Conservation (phyloP, 2,797 vertebrate species). For the Chelmon rostratus region DNA sequence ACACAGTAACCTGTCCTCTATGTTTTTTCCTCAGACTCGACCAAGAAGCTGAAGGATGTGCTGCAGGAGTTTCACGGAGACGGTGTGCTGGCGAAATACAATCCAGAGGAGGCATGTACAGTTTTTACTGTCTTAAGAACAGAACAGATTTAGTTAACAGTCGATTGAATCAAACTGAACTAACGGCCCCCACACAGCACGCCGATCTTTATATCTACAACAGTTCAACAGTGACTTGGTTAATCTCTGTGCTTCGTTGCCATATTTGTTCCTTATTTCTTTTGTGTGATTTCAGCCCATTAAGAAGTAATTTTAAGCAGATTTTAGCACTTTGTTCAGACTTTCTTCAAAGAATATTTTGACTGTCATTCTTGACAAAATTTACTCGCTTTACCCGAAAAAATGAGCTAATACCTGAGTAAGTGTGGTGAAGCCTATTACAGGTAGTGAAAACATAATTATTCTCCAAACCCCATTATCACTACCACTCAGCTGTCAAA, state of each 20-base stretch:
- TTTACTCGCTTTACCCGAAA: too few relatives aligned
- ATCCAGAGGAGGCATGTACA: slow-evolving; percentile 94
- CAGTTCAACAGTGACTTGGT: not conserved
- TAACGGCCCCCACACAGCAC: not conserved
- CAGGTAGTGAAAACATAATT: too few relatives aligned
- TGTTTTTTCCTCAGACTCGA: slow-evolving; percentile 89
- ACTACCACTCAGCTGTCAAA: too few relatives aligned
- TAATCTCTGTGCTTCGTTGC: not conserved
- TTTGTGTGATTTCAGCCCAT: not conserved
- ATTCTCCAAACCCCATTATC: too few relatives aligned
- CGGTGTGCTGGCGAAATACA: slow-evolving; percentile 95
- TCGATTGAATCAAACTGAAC: not conserved
- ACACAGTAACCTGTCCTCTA: not conserved
- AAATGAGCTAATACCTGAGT: too few relatives aligned
- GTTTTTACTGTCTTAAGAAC: slow-evolving; percentile 12
- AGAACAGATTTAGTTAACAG: slow-evolving; percentile 15
- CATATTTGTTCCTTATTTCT: not conserved
- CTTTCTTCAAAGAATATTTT: too few relatives aligned
- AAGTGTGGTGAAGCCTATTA: too few relatives aligned
- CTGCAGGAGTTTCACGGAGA: slow-evolving; percentile 95
- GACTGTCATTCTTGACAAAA: not conserved
- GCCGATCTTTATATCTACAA: not conserved
- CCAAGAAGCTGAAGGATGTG: slow-evolving; percentile 96
- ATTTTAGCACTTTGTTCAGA: too few relatives aligned
- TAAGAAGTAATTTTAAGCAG: too few relatives aligned